Percentiles rank a stretch among this genome's conserved stretches.
phyloP scores from a whole-genome alignment of 2,797 vertebrate species.

The Chromobotia macracanthus region DNA sequence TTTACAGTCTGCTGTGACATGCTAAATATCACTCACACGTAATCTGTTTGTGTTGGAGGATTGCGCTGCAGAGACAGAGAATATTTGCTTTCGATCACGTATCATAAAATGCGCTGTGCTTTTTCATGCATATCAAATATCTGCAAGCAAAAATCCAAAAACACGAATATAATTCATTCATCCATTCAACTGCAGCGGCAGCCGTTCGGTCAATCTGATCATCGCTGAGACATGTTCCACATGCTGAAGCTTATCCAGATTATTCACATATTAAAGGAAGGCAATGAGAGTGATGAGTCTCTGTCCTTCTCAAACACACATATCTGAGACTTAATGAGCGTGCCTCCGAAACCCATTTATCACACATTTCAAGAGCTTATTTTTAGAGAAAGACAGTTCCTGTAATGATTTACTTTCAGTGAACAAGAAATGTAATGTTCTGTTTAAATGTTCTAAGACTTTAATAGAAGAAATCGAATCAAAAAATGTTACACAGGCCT shows the following conservation, averaged over 20 bases:
- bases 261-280: constrained; percentile 30
- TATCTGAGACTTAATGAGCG: constrained; percentile 40
- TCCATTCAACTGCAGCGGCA: constrained; percentile 25
- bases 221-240: constrained; percentile 35
- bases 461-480: neutral
- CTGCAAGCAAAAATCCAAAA: constrained; percentile 33
- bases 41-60: constrained; percentile 36
- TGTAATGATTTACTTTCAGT: constrained; percentile 4
- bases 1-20: constrained; percentile 33
- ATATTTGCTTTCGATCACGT: constrained; percentile 44
- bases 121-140: constrained; percentile 49
- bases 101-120: constrained; percentile 33
- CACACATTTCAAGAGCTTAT: constrained; percentile 27
- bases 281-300: constrained; percentile 39
- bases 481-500: neutral
- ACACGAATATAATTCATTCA: constrained; percentile 42
- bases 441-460: neutral
- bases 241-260: constrained; percentile 37
- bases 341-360: constrained; percentile 30
- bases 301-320: constrained; percentile 37
- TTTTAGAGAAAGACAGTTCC: constrained; percentile 27
- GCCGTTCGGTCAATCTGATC: constrained; percentile 38
- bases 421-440: constrained; percentile 4
- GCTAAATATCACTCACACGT: constrained; percentile 44
- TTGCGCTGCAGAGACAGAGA: constrained; percentile 1